These are phyloP conservation scores for Heterotilapia buettikoferi DNA, from an alignment of 2,113 vertebrate genomes.

Conservation along the genomic window DNA sequence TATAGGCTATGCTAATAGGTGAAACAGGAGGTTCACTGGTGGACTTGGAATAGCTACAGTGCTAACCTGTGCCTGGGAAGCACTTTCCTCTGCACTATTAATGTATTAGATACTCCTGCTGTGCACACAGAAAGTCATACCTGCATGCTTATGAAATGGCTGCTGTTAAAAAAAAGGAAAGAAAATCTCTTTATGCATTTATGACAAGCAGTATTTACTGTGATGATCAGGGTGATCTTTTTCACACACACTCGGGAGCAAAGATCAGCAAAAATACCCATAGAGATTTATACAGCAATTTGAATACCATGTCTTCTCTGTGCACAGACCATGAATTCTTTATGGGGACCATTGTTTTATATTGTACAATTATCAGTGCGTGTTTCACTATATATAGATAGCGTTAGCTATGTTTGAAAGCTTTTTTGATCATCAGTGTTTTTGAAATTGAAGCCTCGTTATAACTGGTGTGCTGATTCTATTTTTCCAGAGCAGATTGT, in stretches of 20 bases:
- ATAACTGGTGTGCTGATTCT: not conserved
- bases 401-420: not conserved
- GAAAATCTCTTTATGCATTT: slow-evolving; percentile 14
- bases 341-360: not conserved
- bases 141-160: slow-evolving; percentile 3
- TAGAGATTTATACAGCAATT: not conserved
- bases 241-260: not conserved
- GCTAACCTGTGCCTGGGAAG: slow-evolving; percentile 22
- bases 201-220: not conserved
- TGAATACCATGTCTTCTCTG: not conserved
- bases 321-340: not conserved
- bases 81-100: slow-evolving; percentile 7
- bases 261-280: not conserved
- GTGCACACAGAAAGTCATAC: slow-evolving; percentile 9
- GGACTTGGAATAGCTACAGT: slow-evolving; percentile 21
- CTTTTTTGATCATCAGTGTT: not conserved
- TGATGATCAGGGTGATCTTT: not conserved
- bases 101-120: slow-evolving; percentile 8
- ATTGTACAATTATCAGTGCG: not conserved
- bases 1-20: slow-evolving; percentile 50
- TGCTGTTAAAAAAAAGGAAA: not conserved
- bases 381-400: not conserved
- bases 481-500: not conserved
- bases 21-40: slow-evolving; percentile 15
- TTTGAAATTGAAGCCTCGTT: not conserved